Evolutionary conservation across 2,797 vertebrate species (phyloP).

Genomic region (Hydrophis major): DNA sequence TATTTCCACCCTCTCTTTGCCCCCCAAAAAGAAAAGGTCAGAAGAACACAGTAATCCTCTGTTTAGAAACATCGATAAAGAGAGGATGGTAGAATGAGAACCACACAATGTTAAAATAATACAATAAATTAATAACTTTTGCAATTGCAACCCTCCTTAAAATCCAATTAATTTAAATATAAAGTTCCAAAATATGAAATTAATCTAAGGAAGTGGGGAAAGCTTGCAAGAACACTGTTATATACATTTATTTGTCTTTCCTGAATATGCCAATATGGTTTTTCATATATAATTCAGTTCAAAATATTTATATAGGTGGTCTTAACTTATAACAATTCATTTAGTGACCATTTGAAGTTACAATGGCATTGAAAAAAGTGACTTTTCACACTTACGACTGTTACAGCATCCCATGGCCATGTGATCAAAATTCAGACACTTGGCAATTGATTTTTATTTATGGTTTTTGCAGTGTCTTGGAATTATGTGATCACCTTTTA

Average conservation of each 20-base stretch:
- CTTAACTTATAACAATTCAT: neutral
- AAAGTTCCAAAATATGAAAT: neutral
- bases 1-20: neutral
- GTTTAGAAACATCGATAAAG: neutral
- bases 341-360: neutral
- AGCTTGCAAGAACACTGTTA: neutral
- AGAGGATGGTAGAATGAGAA: neutral
- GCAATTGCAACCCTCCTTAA: slow-evolving; percentile 23
- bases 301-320: neutral
- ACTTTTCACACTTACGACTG: neutral
- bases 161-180: neutral
- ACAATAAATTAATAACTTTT: slow-evolving; percentile 2
- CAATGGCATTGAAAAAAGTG: neutral
- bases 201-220: neutral
- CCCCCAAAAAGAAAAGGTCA: neutral
- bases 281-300: neutral
- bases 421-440: neutral
- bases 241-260: neutral
- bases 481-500: neutral
- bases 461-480: neutral
- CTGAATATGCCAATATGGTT: slow-evolving; percentile 8
- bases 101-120: neutral
- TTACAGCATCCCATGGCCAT: neutral
- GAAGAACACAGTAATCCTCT: neutral
- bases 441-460: neutral